Base-by-base conservation (phyloP, 1,140 invertebrate species). In the Orchesella cincta region DNA sequence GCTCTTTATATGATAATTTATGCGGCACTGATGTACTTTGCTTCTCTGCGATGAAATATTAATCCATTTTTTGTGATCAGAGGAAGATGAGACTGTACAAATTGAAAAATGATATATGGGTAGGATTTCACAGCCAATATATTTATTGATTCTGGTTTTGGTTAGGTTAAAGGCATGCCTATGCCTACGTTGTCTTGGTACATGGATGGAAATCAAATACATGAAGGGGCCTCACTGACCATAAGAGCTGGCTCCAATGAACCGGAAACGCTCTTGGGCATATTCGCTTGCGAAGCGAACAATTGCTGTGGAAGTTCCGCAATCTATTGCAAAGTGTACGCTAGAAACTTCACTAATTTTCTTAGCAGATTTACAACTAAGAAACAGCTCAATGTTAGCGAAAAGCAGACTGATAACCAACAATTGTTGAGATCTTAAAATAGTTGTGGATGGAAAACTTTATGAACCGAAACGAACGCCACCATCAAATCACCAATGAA, bases 281-380 rank as follows among this genome's bases (percentile, higher is more conserved):
- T 77, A 5, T 77, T 77, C 51, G 71, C 71, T 23, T 74, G 71
- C 31, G 76, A 77, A 67, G 76, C 76, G 0, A 28, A 35, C 0
- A 77, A 77, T 62, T 74, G 71, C 36, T 74, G 74, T 71, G 76
- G 76, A 29, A 36, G 34, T 1, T 16, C 35, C n/a, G 71, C 71
- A 57, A 31, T 74, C 26, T 77, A 73, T 54, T 77, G 72, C n/a
- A 73, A 70, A 67, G 76, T 77, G 46, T 77, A 77, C 28, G 72
- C 72, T 14, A 73, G 70, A 34, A 62, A 77, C 52, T 77, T 74
- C 54, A 28, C 23, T 57, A 29, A 54, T 31, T 74, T 20, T 57
- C 73, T 74, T 54, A 31, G n/a, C 16, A 74, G 33, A 31, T 26
- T 52, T 33, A 28, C 73, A 39, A n/a, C n/a, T n/a, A n/a, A n/a